phyloP scores from a whole-genome alignment of 2,113 vertebrate species.

The Circaetus gallicus region DNA sequence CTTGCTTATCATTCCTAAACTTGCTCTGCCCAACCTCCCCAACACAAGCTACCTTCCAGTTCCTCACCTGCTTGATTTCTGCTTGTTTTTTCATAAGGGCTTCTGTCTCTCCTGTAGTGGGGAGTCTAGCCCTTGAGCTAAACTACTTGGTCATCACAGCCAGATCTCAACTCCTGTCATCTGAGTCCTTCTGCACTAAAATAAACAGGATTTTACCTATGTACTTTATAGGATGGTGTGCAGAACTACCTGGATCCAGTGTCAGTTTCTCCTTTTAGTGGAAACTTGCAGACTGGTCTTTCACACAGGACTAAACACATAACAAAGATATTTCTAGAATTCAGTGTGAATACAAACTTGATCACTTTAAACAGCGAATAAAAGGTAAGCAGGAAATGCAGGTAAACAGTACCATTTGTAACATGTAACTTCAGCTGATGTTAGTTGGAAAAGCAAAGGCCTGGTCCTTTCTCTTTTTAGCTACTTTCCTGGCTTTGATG shows the following conservation, averaged over 20 bases:
- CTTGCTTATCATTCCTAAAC: not conserved
- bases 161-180: not conserved
- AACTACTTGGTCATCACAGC: not conserved
- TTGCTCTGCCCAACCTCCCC: not conserved
- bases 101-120: not conserved
- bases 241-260: not conserved
- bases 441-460: not conserved
- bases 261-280: not conserved
- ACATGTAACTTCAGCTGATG: not conserved
- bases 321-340: not conserved
- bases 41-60: fast-evolving
- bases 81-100: not conserved
- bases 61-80: not conserved
- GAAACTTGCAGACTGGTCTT: not conserved
- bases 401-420: not conserved
- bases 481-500: not conserved
- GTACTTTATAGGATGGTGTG: not conserved
- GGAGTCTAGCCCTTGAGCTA: not conserved
- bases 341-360: not conserved
- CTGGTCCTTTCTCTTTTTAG: not conserved
- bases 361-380: not conserved
- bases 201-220: not conserved
- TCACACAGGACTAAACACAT: not conserved
- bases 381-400: not conserved
- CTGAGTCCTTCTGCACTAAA: not conserved